Evolutionary conservation across 1,140 invertebrate species (phyloP), one percentile per base, ranked within the genome.

Genomic region (Piezodorus guildinii): DNA sequence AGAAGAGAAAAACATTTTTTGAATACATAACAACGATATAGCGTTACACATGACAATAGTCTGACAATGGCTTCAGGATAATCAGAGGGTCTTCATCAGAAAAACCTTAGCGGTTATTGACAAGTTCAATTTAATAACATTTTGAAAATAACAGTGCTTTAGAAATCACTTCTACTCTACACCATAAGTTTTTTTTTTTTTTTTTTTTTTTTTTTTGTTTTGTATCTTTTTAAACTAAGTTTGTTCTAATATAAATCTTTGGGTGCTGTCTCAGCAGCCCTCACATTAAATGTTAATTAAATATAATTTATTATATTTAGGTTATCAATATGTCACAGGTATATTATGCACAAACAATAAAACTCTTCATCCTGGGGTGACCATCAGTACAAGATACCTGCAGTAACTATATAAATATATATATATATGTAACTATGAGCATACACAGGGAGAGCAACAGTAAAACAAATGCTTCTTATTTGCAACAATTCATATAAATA

Each of bases 401-500:
- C 23, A 61, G 44, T 61, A 25, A 30, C 45, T 61, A 39, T 39
- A 39, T 10, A 39, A 10, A 39, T 39, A 39, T 39, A 39, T 39
- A 39, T 39, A 39, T 39, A 39, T 39, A 39, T 39, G 34, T 39
- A 45, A 61, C 60, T 61, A 61, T 61, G 60, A 61, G 60, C 60
- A 61, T 46, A 61, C 60, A 61, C 34, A 39, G 34, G 34, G 34
- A 39, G 34, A 39, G 34, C 34, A 39, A 39, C 34, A 39, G 34
- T 39, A 39, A 39, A 39, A 39, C 34, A 63, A 63, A 52, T 23
- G 16, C 21, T 62, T 52, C 52, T 44, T 51, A 46, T 52, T 51
- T 52, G 54, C 60, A 60, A 64, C 43, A 56, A 46, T 56, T 64
- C 60, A 60, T 58, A 60, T 60, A 64, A 59, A 64, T 64, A 64